Base-by-base conservation (phyloP, 2,113 vertebrate genomes). In the Nanorana parkeri region DNA sequence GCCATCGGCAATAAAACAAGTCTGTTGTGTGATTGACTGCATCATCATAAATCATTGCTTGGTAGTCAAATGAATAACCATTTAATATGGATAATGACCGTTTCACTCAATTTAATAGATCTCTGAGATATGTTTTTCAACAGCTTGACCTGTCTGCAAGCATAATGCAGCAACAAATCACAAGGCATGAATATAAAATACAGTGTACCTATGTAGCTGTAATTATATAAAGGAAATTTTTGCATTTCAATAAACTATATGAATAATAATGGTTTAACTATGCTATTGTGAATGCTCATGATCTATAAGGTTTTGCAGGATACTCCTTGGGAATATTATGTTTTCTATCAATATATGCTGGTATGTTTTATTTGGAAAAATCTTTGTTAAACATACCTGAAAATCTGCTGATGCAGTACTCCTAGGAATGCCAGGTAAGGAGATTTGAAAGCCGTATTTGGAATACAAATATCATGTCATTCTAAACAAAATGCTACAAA, bases 81-180 rank as follows among this genome's bases (percentile, higher is more conserved):
- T 78, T 68, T 56, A 67, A 68, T 55, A 68, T 68, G 64, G 77
- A 78, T 78, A 68, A 78, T 32, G 28, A 68, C 51, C 68, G 51
- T 68, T 52, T 68, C 54, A 58, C 64, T 68, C 29, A 32, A 78
- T 78, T 78, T 68, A 78, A 68, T 56, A 52, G 54, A 58, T 67
- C 28, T 68, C 28, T 58, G 36, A 58, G n/a, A 55, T 28, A 68
- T 36, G 19, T 78, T 78, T 78, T 24, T 17, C 41, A 78, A 68
- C 54, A 68, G 21, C 64, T 58, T 68, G 68, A 68, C 77, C 29
- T 78, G 77, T 78, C 77, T 68, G 64, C 29, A 68, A 78, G 77
- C 55, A 56, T 68, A 68, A 58, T 68, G n/a, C 64, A 68, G 67
- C 65, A 55, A 78, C 77, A 78, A 56, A 78, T 78, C 47, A 78